Evolutionary conservation across 2,113 vertebrate genomes (phyloP), one percentile per base, ranked within the genome.

Genomic region (Heteronetta atricapilla): DNA sequence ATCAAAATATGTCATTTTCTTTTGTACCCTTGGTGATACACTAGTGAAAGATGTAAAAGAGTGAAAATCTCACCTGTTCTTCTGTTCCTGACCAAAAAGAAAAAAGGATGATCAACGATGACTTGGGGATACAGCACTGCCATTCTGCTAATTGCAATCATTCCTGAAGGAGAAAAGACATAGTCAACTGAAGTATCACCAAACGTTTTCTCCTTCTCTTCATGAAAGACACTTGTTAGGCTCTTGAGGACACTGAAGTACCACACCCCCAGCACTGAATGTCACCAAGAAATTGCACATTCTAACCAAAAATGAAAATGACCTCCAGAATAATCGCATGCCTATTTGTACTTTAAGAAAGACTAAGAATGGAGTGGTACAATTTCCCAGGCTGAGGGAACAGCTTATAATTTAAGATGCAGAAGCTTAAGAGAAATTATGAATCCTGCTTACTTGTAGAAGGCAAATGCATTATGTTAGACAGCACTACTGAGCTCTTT

Each of bases 31-130:
- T 63, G 36, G 60, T 22, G 20, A 82, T 11, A 59, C 50, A 78
- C 33, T 46, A 42, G 44, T 66, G 34, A 64, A 90, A 66, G 56
- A 76, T 5, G 10, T 38, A 17, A 29, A 78, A 55, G 34, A 64
- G 5, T 14, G 56, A 29, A 26, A 28, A 20, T 66, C 98, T 95
- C 60, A 99, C 99, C 99, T 98, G 98, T 99, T 97, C 96, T 99
- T 93, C 98, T 98, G 86, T 98, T 99, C 96, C 99, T 98, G 97
- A 99, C 98, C 96, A 99, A 89, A 89, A 99, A 99, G 96, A 99
- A 98, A 97, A 99, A 99, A 3, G 99, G 99, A 90, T 99, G 99
- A 94, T 99, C 99, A 13, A 99, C 98, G 97, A 99, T 99, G 87
- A 99, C 99, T 46, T 99, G 99, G 42, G 99, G 99, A 85, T 99